A percentile compares a stretch with the other conserved stretches of the same genome.
Evolutionary conservation across 2,113 vertebrate species (phyloP).

Genomic region (Quiscalus mexicanus): DNA sequence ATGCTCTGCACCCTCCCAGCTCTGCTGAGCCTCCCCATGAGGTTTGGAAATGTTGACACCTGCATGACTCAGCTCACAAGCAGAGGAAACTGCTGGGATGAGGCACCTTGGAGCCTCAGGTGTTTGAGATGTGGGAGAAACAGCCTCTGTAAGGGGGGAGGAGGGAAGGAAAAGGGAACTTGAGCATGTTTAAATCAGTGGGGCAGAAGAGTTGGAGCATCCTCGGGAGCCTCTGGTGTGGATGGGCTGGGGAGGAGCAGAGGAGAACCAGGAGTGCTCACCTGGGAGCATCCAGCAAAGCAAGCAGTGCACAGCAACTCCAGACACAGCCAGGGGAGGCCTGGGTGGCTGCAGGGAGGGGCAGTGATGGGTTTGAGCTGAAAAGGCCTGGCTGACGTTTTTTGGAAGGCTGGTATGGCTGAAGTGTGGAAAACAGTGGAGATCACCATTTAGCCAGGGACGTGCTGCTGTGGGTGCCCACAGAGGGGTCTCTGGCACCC

Average conservation of each 20-base stretch:
- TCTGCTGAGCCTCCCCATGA: neutral
- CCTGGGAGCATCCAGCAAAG: neutral
- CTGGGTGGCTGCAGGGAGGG: neutral
- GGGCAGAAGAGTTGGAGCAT: neutral
- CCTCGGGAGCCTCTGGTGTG: neutral
- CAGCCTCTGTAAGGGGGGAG: neutral
- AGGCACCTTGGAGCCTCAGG: neutral
- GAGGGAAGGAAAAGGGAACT: neutral
- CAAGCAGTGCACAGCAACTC: rapidly evolving
- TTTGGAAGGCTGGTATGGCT: neutral
- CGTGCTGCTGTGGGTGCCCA: neutral
- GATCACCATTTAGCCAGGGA: neutral
- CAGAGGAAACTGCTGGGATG: neutral
- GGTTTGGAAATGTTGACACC: slow-evolving; percentile 30
- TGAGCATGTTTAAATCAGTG: rapidly evolving
- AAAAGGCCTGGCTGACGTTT: neutral
- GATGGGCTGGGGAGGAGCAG: neutral
- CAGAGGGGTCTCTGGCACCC: neutral
- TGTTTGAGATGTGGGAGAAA: neutral
- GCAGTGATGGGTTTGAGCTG: neutral
- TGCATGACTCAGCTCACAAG: slow-evolving; percentile 33
- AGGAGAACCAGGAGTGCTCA: neutral
- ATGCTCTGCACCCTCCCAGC: slow-evolving; percentile 3
- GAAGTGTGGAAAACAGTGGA: neutral
- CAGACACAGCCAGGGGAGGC: neutral